phyloP scores from a whole-genome alignment of 2,113 vertebrate species.

The Chroicocephalus ridibundus region DNA sequence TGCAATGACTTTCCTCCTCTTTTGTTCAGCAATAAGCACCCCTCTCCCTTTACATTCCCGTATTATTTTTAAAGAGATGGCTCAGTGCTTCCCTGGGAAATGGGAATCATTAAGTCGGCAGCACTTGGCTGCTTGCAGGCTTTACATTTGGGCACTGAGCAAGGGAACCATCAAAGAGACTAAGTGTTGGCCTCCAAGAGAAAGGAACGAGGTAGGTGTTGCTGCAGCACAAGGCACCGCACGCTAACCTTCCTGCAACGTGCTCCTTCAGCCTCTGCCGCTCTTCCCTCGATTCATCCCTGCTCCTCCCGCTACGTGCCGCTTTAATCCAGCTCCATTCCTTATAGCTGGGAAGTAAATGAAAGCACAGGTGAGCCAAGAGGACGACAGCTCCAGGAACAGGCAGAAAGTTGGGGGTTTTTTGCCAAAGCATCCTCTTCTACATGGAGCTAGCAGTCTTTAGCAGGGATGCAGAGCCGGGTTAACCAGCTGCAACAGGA shows the following conservation, averaged over 20 bases:
- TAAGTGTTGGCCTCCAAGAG: background rate
- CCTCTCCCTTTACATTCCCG: background rate
- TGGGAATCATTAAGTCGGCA: constrained; percentile 24
- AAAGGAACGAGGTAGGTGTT: background rate
- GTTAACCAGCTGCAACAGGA: too few relatives aligned
- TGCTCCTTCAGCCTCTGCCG: background rate
- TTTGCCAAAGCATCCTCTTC: background rate
- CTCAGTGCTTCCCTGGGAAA: constrained; percentile 32
- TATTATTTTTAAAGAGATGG: constrained; percentile 3
- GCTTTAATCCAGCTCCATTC: background rate
- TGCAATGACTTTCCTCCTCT: background rate
- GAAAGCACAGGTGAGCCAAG: background rate
- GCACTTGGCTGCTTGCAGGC: constrained; percentile 41
- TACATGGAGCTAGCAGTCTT: fast-evolving
- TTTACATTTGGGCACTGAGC: constrained; percentile 40
- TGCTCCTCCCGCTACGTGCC: background rate
- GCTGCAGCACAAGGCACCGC: background rate
- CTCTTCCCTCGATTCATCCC: background rate
- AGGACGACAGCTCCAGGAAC: background rate
- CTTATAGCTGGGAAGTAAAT: background rate
- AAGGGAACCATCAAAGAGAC: constrained; percentile 31
- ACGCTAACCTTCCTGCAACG: background rate
- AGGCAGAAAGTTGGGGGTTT: background rate
- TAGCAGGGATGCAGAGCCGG: background rate
- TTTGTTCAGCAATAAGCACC: background rate